A percentile compares a stretch with the other conserved stretches of the same genome.
Conservation (phyloP, 92 coral and sea anemone species). For the Nematostella vectensis region DNA sequence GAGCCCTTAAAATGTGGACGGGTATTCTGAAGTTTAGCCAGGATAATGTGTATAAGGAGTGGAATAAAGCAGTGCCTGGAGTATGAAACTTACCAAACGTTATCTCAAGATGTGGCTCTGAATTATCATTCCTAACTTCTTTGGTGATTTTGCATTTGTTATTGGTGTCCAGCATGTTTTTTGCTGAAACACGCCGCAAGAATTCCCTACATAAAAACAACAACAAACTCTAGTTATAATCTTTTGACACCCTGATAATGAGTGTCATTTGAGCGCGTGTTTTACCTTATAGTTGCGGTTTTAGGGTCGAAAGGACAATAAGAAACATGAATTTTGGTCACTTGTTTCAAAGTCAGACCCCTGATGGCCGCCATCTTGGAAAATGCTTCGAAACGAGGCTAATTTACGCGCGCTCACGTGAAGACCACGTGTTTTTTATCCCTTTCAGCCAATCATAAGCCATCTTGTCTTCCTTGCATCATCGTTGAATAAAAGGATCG, state of each 20-base stretch:
- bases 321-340: conserved; percentile 66
- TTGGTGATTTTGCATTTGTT: conserved; percentile 68
- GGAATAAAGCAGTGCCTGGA: no score
- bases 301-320: conserved; percentile 81
- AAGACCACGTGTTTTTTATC: conserved; percentile 9
- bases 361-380: conserved; percentile 95
- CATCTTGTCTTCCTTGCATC: not conserved
- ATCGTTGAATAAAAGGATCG: not conserved
- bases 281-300: conserved; percentile 81
- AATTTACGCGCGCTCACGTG: not conserved
- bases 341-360: conserved; percentile 73
- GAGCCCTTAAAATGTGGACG: no score
- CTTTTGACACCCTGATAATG: not conserved
- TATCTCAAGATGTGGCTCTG: conserved; percentile 71
- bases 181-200: conserved; percentile 65
- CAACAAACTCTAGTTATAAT: conserved; percentile 1
- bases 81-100: conserved; percentile 51
- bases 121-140: conserved; percentile 54
- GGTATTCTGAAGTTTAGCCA: no score
- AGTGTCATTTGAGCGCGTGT: no score
- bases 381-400: conserved; percentile 9
- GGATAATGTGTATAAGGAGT: no score
- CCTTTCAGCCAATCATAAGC: conserved; percentile 7
- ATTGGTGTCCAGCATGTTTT: conserved; percentile 67
- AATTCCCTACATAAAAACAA: conserved; percentile 56